Conservation (phyloP, 2,113 vertebrate species). For the Heteronetta atricapilla region DNA sequence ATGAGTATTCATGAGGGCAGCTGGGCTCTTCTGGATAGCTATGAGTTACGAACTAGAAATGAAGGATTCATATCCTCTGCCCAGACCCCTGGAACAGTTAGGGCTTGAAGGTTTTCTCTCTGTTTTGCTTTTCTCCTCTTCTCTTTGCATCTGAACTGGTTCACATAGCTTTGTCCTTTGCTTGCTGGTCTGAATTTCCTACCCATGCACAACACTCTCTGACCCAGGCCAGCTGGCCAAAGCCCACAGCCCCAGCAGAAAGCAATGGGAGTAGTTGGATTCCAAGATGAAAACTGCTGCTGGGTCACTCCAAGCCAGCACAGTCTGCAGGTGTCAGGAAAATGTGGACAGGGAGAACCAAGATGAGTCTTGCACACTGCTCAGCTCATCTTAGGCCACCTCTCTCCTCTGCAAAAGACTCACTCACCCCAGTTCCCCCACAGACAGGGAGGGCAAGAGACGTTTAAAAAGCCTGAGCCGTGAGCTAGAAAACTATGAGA, state of each 20-base stretch:
- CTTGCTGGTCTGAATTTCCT: neutral
- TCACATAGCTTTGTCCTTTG: neutral
- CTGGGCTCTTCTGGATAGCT: neutral
- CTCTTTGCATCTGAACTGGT: neutral
- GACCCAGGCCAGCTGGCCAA: neutral
- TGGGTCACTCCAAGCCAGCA: rapidly evolving
- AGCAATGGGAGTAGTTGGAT: neutral
- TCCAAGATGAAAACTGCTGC: neutral
- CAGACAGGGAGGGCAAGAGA: neutral
- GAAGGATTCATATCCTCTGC: neutral
- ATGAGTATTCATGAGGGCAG: neutral
- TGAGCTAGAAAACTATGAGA: neutral
- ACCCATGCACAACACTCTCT: neutral
- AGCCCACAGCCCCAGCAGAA: neutral
- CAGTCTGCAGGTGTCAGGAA: neutral
- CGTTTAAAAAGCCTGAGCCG: neutral
- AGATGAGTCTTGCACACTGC: neutral
- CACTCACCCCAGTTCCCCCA: neutral
- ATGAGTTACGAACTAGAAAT: neutral
- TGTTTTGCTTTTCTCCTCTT: neutral
- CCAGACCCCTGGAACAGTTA: neutral
- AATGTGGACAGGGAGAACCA: neutral
- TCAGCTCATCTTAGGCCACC: neutral
- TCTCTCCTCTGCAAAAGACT: neutral
- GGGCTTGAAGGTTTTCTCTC: neutral